phyloP scores from a whole-genome alignment of 2,113 vertebrate genomes.

The Lethenteron reissneri region DNA sequence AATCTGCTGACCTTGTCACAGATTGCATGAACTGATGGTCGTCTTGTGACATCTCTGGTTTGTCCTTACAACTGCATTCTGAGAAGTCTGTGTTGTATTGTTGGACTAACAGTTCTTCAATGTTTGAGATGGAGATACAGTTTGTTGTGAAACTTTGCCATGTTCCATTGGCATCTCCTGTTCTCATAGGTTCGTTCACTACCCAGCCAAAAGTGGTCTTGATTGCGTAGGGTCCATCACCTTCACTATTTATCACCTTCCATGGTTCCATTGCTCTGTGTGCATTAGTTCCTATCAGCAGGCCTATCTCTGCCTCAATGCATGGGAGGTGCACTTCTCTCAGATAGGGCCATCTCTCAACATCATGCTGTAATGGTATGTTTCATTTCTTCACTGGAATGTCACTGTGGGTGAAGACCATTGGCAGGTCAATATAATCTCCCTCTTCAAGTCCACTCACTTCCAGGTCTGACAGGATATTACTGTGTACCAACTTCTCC shows the following conservation, averaged over 20 bases:
- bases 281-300: not conserved
- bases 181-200: slow-evolving; percentile 9
- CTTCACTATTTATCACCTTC: not conserved
- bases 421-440: no score
- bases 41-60: not conserved
- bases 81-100: no score
- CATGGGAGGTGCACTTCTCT: not conserved
- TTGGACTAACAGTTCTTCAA: no score
- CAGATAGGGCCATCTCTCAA: not conserved
- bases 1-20: no score
- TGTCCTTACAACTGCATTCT: not conserved
- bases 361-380: not conserved
- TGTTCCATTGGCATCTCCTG: not conserved
- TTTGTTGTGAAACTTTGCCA: no score
- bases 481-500: no score
- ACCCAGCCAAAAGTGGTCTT: slow-evolving; percentile 10
- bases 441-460: no score
- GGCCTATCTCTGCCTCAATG: not conserved
- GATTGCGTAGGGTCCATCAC: slow-evolving; percentile 7
- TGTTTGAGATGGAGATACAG: no score
- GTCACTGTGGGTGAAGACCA: no score
- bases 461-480: no score
- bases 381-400: no score
- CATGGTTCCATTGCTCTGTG: no score
- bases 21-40: not conserved